phyloP scores from a whole-genome alignment of 2,888 invertebrate genomes.

The Ornithoptera priamus region DNA sequence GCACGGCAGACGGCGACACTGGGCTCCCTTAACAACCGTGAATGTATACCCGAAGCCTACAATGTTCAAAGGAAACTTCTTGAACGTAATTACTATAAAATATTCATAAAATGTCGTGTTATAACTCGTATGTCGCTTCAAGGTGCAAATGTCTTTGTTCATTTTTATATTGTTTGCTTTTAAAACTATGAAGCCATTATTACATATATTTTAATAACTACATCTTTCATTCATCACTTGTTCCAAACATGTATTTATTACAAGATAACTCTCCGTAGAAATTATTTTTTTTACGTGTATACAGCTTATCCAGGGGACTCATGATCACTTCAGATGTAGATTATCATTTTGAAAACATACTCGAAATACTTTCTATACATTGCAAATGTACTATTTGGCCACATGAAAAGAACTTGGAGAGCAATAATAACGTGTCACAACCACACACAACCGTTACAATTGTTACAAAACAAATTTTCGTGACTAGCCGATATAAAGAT shows the following conservation, averaged over 20 bases:
- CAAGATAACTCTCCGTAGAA: neutral
- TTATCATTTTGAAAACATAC: too few relatives aligned
- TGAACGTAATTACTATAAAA: neutral
- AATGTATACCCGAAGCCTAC: neutral
- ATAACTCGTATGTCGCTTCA: neutral
- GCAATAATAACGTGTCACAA: too few relatives aligned
- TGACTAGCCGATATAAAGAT: too few relatives aligned
- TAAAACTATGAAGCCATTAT: neutral
- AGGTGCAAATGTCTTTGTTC: neutral
- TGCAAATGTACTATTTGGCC: too few relatives aligned
- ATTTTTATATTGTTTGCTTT: conserved; percentile 3
- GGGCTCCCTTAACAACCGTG: neutral
- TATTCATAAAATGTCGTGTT: conserved; percentile 3
- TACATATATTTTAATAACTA: neutral
- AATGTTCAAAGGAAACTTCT: neutral
- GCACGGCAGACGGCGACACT: neutral
- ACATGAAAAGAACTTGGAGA: too few relatives aligned
- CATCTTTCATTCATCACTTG: neutral
- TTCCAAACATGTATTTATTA: neutral
- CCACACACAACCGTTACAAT: too few relatives aligned
- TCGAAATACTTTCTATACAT: too few relatives aligned
- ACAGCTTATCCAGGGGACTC: too few relatives aligned
- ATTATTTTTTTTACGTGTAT: neutral
- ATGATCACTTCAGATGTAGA: too few relatives aligned
- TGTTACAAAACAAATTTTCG: too few relatives aligned